Base-by-base conservation (phyloP, 2,797 vertebrate species). In the Prionace glauca region DNA sequence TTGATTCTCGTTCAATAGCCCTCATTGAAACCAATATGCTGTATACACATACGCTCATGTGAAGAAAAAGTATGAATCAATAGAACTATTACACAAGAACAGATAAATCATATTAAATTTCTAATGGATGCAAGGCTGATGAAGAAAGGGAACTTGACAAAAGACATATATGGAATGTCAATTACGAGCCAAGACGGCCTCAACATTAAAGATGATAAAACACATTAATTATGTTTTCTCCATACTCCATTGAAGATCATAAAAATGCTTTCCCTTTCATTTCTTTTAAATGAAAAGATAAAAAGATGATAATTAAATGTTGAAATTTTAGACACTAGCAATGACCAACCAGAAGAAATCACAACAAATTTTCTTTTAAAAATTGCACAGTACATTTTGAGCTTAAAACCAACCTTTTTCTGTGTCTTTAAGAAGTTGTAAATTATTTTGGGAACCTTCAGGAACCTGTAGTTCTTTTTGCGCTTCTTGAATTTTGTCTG, bases 401-500 rank as follows among this genome's bases (percentile, higher is more conserved):
- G n/a, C 45, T 95, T 56, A 18, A 84, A 92, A 95, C 71, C 98
- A 98, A 99, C 99, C 99, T 99, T 98, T 98, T 97, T 98, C 98
- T 96, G 98, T 97, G 96, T 97, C 98, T 97, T 98, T 98, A 95
- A 98, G 98, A 96, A 98, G 98, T 96, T 98, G 99, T 16, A 77
- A 95, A 56, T 56, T 50, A 32, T 95, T 72, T 9, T 50, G 69
- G 2, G 93, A 29, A 77, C 45, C 45, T 77, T 74, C 71, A 95
- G 98, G 98, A 96, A 98, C 98, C 96, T 98, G 99, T 71, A 99
- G 98, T 96, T 99, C 98, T 96, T 99, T 99, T 97, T 99, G 99
- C 97, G 99, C 99, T 97, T 99, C 99, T 98, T 99, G 98, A 96
- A 99, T 99, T 98, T 99, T 99, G 96, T 99, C 99, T 99, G 98